Evolutionary conservation across 2,113 vertebrate species (phyloP).

Genomic region (Pelecanus crispus): DNA sequence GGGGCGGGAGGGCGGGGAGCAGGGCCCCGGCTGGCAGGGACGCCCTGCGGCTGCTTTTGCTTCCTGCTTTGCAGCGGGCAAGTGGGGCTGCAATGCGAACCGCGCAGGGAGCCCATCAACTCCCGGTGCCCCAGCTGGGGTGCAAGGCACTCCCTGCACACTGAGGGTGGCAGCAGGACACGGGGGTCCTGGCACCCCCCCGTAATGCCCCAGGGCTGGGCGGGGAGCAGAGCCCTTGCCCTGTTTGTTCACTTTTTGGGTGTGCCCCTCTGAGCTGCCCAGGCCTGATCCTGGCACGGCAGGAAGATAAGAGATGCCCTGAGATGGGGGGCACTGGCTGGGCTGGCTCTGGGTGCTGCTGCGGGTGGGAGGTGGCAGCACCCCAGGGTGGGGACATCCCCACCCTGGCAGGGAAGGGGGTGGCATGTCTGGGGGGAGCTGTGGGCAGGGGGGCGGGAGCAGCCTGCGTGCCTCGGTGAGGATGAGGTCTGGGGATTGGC

Average conservation of each 20-base stretch:
- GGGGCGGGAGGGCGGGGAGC: not conserved
- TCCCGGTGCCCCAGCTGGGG: not conserved
- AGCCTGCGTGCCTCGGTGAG: fast-evolving
- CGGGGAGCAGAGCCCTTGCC: not conserved
- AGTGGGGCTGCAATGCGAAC: fast-evolving
- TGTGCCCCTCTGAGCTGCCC: not conserved
- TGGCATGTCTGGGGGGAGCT: not conserved
- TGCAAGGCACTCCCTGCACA: not conserved
- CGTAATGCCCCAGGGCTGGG: not conserved
- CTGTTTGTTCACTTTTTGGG: not conserved
- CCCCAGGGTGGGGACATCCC: not conserved
- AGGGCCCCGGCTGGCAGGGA: fast-evolving
- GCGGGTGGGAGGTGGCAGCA: not conserved
- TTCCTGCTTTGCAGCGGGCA: not conserved
- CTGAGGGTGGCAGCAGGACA: not conserved
- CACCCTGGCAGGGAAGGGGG: not conserved
- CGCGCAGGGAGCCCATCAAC: fast-evolving
- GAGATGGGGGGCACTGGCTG: not conserved
- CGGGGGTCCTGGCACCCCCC: fast-evolving
- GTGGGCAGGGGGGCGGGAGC: not conserved
- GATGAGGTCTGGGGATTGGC: not conserved
- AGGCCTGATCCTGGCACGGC: fast-evolving
- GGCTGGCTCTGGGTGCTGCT: not conserved
- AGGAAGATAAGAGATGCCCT: not conserved
- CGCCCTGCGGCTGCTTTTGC: not conserved